Evolutionary conservation across 2,888 invertebrate species (phyloP).

Genomic region (Chaetogeoica ovagalla): DNA sequence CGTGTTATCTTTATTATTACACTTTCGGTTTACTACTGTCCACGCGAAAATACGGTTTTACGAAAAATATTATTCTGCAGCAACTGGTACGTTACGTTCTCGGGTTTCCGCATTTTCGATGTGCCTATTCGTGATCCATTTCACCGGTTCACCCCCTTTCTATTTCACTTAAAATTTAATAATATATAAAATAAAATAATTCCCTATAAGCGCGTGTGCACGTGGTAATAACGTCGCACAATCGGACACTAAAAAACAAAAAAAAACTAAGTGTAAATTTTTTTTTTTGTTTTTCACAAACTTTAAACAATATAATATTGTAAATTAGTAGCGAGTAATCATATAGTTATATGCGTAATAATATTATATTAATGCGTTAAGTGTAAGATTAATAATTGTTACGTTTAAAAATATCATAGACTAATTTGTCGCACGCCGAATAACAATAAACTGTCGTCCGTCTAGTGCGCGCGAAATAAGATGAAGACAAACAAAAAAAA

Average conservation of each 20-base stretch:
- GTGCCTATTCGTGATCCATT: no score
- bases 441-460: conserved; percentile 16
- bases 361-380: conserved; percentile 12
- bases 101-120: no score
- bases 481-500: conserved; percentile 8
- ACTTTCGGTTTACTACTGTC: no score
- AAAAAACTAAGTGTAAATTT: neutral
- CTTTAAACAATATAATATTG: neutral
- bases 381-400: conserved; percentile 23
- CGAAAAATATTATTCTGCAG: no score
- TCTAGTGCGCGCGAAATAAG: neutral
- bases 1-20: neutral
- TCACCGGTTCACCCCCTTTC: no score
- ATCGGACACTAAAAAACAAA: neutral
- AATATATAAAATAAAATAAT: no score
- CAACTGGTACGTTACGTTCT: no score
- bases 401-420: neutral
- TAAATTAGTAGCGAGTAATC: neutral
- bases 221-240: neutral
- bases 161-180: no score
- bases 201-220: neutral
- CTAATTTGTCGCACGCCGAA: neutral
- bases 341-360: no score
- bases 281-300: neutral
- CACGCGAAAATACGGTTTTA: no score